These are phyloP conservation scores for Atta colombica DNA, from an alignment of 1,140 invertebrate species.

Conservation along the genomic window DNA sequence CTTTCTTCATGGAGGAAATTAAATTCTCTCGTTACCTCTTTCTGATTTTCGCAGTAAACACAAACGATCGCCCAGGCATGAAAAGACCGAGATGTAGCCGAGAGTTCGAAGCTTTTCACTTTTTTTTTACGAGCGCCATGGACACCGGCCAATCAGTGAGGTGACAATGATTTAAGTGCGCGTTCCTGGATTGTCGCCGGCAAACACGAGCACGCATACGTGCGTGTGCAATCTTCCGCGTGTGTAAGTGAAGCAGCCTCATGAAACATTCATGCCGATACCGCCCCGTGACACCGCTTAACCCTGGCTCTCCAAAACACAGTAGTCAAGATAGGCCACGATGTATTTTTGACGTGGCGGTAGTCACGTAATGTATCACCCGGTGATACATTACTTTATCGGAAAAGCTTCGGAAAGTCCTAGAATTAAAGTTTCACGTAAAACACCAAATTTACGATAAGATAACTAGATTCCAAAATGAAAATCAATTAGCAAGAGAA, in stretches of 20 bases:
- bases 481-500: neutral
- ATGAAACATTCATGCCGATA: slow-evolving; percentile 75
- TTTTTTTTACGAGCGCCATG: slow-evolving; percentile 52
- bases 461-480: neutral
- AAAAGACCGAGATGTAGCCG: slow-evolving; percentile 26
- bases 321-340: slow-evolving; percentile 32
- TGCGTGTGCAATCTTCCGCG: slow-evolving; percentile 2
- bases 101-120: neutral
- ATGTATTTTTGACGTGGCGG: slow-evolving; percentile 45
- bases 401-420: neutral
- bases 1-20: slow-evolving; percentile 12
- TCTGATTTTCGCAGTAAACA: slow-evolving; percentile 37
- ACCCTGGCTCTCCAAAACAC: slow-evolving; percentile 61
- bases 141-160: slow-evolving; percentile 22
- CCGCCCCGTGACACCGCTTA: slow-evolving; percentile 73
- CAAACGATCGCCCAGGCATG: slow-evolving; percentile 2
- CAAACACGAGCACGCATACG: slow-evolving; percentile 48
- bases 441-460: neutral
- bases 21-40: slow-evolving; percentile 27
- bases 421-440: neutral
- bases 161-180: slow-evolving; percentile 67
- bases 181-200: slow-evolving; percentile 54
- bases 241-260: slow-evolving; percentile 53
- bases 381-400: neutral
- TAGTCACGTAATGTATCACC: slow-evolving; percentile 17